Evolutionary conservation across 2,113 vertebrate species (phyloP).

Genomic region (Gorsachius goisagi): DNA sequence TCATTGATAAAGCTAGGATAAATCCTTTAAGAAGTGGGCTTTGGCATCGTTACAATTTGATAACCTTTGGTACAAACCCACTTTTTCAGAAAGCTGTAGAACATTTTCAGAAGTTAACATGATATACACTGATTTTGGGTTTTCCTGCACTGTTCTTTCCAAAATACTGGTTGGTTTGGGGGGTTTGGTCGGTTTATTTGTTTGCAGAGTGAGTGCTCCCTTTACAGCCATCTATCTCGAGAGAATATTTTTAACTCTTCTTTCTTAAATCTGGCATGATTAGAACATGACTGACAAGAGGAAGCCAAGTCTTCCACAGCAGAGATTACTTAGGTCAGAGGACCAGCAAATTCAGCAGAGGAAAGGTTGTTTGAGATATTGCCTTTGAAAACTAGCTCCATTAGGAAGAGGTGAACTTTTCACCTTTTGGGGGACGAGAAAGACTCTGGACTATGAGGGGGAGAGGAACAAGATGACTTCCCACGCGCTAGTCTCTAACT

Average conservation of each 20-base stretch:
- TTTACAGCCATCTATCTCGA: not conserved
- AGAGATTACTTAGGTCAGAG: not conserved
- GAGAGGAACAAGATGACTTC: not conserved
- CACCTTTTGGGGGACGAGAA: not conserved
- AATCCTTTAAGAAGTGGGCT: not conserved
- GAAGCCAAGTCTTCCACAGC: not conserved
- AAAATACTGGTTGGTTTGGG: not conserved
- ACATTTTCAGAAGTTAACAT: not conserved
- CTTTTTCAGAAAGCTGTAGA: not conserved
- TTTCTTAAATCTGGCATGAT: not conserved
- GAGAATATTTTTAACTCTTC: not conserved
- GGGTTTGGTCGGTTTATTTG: not conserved
- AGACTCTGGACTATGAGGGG: not conserved
- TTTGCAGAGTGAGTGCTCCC: not conserved
- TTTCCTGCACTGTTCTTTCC: not conserved
- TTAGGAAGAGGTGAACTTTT: not conserved
- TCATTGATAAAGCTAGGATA: not conserved
- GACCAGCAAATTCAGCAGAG: not conserved
- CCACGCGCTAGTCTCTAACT: not conserved
- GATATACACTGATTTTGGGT: not conserved
- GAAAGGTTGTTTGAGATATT: not conserved
- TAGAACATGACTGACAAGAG: not conserved
- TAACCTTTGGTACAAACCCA: not conserved
- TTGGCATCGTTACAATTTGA: not conserved
- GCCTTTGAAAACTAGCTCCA: not conserved